Evolutionary conservation across 2,113 vertebrate species (phyloP).

Genomic region (Rhadina sibilatrix): DNA sequence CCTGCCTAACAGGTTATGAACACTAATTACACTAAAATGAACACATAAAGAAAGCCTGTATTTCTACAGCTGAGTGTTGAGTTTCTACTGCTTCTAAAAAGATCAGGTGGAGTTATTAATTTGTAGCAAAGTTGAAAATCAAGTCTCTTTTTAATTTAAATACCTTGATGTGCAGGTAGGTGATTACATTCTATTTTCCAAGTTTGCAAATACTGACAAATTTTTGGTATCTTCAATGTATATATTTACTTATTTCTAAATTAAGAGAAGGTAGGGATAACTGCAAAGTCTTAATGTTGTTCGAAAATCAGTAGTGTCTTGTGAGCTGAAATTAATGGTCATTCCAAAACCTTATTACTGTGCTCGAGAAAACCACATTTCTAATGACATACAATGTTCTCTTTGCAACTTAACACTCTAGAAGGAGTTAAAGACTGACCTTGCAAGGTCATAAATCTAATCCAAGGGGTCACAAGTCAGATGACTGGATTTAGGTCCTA

Average conservation of each 20-base stretch:
- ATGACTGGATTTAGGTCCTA: slow-evolving; percentile 10
- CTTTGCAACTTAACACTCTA: neutral
- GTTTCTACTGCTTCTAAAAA: neutral
- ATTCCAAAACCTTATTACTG: neutral
- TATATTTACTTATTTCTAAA: neutral
- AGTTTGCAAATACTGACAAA: neutral
- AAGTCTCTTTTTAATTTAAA: neutral
- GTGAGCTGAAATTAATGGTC: neutral
- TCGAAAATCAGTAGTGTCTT: neutral
- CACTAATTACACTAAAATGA: neutral
- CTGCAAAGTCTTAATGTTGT: neutral
- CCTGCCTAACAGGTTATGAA: neutral
- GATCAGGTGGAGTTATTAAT: neutral
- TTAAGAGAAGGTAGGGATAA: neutral
- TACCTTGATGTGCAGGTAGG: neutral
- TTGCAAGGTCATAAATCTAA: slow-evolving; percentile 46
- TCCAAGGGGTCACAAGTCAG: slow-evolving; percentile 33
- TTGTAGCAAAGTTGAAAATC: neutral
- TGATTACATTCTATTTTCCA: neutral
- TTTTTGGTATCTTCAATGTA: neutral
- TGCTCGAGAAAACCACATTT: neutral
- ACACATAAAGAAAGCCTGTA: neutral
- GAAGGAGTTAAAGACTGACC: slow-evolving; percentile 14
- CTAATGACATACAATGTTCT: neutral
- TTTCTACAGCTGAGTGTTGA: neutral